Evolutionary conservation across 2,797 vertebrate species (phyloP).

Genomic region (Sebastes nivosus): DNA sequence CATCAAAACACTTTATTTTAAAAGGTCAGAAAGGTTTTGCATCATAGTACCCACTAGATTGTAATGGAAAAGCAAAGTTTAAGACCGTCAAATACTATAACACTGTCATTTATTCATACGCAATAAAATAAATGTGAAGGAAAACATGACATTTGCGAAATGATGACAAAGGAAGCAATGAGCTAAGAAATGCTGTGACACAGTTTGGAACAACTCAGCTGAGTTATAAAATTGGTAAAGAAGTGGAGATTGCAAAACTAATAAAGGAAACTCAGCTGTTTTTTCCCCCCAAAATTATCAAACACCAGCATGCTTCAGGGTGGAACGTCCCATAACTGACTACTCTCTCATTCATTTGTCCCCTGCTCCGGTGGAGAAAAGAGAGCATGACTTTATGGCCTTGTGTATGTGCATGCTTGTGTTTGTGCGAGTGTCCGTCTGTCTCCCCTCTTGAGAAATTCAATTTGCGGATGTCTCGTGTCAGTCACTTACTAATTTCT

Average conservation of each 20-base stretch:
- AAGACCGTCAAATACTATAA: background rate
- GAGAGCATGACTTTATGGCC: conserved; percentile 16
- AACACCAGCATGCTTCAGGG: conserved; percentile 25
- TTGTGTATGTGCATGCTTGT: conserved; percentile 18
- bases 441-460: conserved; percentile 64
- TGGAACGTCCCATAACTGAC: conserved; percentile 34
- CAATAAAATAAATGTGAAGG: conserved; percentile 6
- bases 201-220: background rate
- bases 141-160: conserved; percentile 16
- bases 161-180: conserved; percentile 3
- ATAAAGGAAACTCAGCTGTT: background rate
- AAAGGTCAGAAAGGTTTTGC: conserved; percentile 1
- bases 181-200: background rate
- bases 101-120: conserved; percentile 2
- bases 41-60: background rate
- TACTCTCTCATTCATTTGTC: conserved; percentile 33
- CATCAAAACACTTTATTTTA: background rate
- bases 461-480: conserved; percentile 70
- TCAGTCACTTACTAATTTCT: conserved; percentile 76
- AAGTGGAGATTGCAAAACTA: conserved; percentile 17
- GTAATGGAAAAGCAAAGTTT: background rate
- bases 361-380: conserved; percentile 15
- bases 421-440: conserved; percentile 32
- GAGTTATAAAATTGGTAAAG: background rate
- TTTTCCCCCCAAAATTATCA: conserved; percentile 4